phyloP scores from a whole-genome alignment of 2,113 vertebrate genomes.

The Pedionomus torquatus region DNA sequence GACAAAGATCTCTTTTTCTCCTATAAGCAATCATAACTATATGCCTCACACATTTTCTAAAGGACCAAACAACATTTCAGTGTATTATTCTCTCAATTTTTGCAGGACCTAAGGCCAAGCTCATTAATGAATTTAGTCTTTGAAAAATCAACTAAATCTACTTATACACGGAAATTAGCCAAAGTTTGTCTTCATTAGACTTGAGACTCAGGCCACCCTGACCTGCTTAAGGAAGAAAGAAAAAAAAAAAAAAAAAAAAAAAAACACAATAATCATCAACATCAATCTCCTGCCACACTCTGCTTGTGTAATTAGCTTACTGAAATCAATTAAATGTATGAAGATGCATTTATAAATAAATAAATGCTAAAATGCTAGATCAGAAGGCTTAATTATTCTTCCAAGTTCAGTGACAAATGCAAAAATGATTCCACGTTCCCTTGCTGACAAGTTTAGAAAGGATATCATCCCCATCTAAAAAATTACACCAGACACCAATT shows the following conservation, averaged over 20 bases:
- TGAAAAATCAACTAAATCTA: constrained; percentile 26
- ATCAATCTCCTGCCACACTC: background rate
- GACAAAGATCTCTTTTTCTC: background rate
- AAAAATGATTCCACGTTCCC: background rate
- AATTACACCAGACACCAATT: background rate
- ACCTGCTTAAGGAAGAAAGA: background rate
- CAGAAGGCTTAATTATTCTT: constrained; percentile 37
- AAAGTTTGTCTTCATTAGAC: constrained; percentile 25
- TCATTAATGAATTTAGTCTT: constrained; percentile 9
- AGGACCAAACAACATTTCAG: background rate
- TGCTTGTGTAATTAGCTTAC: background rate
- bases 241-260: background rate
- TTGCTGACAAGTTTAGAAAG: background rate
- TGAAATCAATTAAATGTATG: constrained; percentile 30
- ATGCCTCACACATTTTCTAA: background rate
- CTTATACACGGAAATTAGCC: background rate
- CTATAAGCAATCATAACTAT: background rate
- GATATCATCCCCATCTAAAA: background rate
- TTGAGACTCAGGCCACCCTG: background rate
- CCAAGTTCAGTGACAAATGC: background rate
- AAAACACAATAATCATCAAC: background rate
- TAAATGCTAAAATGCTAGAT: background rate
- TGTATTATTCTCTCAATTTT: background rate
- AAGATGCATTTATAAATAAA: constrained; percentile 17
- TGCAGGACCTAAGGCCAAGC: background rate